Conservation (phyloP, 2,888 invertebrate species). For the Micoletzkya japonica region DNA sequence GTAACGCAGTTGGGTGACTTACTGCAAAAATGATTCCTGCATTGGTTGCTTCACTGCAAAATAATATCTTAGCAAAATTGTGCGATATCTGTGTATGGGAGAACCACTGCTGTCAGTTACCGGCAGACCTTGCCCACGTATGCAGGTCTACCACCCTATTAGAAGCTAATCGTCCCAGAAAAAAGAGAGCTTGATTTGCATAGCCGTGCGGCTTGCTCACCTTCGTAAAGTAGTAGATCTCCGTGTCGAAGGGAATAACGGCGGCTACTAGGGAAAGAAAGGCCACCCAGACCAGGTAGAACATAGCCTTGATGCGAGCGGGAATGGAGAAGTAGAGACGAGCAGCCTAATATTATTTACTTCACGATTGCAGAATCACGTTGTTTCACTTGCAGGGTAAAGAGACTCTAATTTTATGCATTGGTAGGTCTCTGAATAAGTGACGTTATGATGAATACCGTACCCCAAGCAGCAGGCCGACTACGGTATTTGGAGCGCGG, state of each 20-base stretch:
- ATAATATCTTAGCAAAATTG: too few relatives aligned
- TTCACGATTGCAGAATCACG: background rate
- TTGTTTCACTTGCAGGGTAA: too few relatives aligned
- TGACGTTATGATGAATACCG: background rate
- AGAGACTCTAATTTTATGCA: too few relatives aligned
- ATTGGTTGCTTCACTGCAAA: too few relatives aligned
- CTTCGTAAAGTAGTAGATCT: slow-evolving; percentile 15
- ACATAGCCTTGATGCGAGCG: slow-evolving; percentile 48
- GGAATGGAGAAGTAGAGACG: slow-evolving; percentile 51
- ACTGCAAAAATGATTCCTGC: too few relatives aligned
- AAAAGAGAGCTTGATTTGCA: background rate
- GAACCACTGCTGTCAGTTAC: too few relatives aligned
- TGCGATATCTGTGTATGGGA: too few relatives aligned
- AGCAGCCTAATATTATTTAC: slow-evolving; percentile 40
- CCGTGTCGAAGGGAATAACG: slow-evolving; percentile 32
- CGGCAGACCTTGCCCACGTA: too few relatives aligned
- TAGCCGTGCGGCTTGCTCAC: too few relatives aligned
- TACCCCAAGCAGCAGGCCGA: slow-evolving; percentile 23
- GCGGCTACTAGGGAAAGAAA: slow-evolving; percentile 46
- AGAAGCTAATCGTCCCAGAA: too few relatives aligned
- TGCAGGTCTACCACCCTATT: too few relatives aligned
- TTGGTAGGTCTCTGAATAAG: background rate
- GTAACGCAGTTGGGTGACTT: too few relatives aligned
- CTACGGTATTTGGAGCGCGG: background rate
- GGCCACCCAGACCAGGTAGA: slow-evolving; percentile 45